Evolutionary conservation across 1,140 invertebrate genomes (phyloP).

Genomic region (Drosophila seguyi): DNA sequence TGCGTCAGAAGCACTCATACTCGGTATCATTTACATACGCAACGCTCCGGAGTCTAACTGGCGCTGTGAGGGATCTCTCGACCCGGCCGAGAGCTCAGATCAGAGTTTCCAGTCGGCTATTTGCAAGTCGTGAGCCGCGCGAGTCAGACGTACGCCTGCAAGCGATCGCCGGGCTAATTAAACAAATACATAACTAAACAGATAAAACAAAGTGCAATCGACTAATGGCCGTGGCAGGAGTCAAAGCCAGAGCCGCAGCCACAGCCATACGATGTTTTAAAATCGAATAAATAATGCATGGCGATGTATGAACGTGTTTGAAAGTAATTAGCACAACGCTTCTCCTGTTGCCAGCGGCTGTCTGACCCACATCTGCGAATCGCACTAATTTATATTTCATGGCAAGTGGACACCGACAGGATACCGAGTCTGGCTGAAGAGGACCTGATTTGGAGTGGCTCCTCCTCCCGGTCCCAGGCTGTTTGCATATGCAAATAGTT

Average conservation of each 20-base stretch:
- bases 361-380: constrained; percentile 34
- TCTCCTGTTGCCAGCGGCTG: constrained; percentile 9
- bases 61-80: constrained; percentile 41
- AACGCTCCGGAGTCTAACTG: constrained; percentile 49
- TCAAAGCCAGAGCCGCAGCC: constrained; percentile 42
- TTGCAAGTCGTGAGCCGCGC: constrained; percentile 68
- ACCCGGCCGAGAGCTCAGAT: constrained; percentile 30
- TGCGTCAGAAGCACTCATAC: constrained; percentile 50
- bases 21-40: constrained; percentile 52
- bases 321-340: constrained; percentile 37
- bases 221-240: constrained; percentile 49
- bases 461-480: neutral
- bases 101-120: constrained; percentile 55
- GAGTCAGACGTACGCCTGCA: constrained; percentile 57
- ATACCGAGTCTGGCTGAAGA: constrained; percentile 11
- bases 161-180: constrained; percentile 19
- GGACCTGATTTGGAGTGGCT: constrained; percentile 13
- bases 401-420: constrained; percentile 18
- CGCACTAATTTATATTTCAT: constrained; percentile 57
- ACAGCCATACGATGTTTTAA: neutral
- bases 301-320: constrained; percentile 19
- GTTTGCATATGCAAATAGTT: constrained; percentile 53
- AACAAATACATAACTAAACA: constrained; percentile 8
- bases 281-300: constrained; percentile 33
- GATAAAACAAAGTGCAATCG: constrained; percentile 61